phyloP scores from a whole-genome alignment of 2,888 invertebrate genomes.

The Taenaris catops region DNA sequence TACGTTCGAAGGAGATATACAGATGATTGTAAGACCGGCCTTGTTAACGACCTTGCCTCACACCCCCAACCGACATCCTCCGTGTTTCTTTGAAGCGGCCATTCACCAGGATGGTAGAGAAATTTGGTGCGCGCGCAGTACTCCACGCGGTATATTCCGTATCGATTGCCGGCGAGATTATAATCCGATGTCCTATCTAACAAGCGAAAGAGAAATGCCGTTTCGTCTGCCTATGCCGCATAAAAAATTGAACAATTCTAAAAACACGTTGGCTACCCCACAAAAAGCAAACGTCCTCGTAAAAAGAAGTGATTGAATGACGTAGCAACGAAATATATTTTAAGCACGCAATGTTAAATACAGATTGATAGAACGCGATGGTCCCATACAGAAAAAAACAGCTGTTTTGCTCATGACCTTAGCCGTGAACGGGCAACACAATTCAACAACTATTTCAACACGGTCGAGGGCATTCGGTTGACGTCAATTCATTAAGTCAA shows the following conservation, averaged over 20 bases:
- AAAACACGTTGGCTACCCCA: too few relatives aligned
- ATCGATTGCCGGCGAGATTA: conserved; percentile 59
- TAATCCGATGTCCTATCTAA: conserved; percentile 41
- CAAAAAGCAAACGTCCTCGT: too few relatives aligned
- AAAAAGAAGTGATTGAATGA: too few relatives aligned
- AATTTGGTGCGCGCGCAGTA: conserved; percentile 68
- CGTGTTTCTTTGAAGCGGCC: conserved; percentile 53
- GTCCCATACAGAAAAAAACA: conserved; percentile 14
- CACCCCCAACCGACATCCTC: conserved; percentile 43
- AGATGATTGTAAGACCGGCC: conserved; percentile 61
- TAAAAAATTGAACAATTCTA: conserved; percentile 29
- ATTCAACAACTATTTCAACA: conserved; percentile 66
- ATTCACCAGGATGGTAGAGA: conserved; percentile 61
- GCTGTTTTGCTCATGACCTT: conserved; percentile 46
- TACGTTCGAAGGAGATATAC: conserved; percentile 44
- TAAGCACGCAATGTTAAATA: background rate
- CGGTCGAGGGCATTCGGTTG: conserved; percentile 52
- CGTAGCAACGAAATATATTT: too few relatives aligned
- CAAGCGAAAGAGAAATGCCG: conserved; percentile 32
- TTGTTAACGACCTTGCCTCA: conserved; percentile 63
- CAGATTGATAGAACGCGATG: conserved; percentile 6
- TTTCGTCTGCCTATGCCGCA: conserved; percentile 29
- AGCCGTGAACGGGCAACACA: conserved; percentile 61
- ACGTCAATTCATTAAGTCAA: conserved; percentile 29
- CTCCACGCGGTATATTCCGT: conserved; percentile 46